Base-by-base conservation (phyloP, 2,888 invertebrate genomes). In the Coecobrya sp. region DNA sequence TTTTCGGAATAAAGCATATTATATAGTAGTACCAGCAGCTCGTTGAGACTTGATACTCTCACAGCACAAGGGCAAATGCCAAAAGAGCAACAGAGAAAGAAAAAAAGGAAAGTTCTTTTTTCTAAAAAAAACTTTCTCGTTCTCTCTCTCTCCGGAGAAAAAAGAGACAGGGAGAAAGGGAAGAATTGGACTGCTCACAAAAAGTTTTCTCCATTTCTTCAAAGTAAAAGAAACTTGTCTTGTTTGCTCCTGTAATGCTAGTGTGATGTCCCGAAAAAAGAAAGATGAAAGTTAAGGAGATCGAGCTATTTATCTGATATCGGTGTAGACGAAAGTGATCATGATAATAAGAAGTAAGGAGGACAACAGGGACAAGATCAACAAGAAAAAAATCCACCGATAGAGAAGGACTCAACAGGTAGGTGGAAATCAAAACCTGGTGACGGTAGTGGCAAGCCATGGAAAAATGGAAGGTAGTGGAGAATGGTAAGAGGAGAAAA, bases 241-340 rank as follows among this genome's bases (percentile, higher is more conserved):
- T 42, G 16, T 70, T 45, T 45, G 11, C 65, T 45, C 86, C 30
- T 76, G 36, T 36, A 7, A 4, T 45, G 11, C 65, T 45, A 70
- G n/a, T 76, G 36, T 36, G 36, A 4, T 27, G 49, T 27, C 36
- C 86, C 25, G 86, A 27, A 19, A 45, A n/a, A 68, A 11, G 70
- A 36, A 68, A 52, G 73, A 73, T 49, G 27, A 59, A 87, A 59
- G 65, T 65, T 65, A 10, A 65, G 25, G 89, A 89, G 84, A 70
- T 84, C 19, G 82, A 84, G 55, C 90, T 76, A 82, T 89, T 89
- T 82, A 89, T 89, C 82, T 89, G 82, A 82, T 65, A 52, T 55
- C 76, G 68, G n/a, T 3, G 16, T 13, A 19, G 22, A 22, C 1
- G 59, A n/a, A 11, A 59, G 49, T 87, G 79, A 79, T 73, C 30